Evolutionary conservation across 2,888 invertebrate species (phyloP), one percentile per base, ranked within the genome.

Genomic region (Ctenicera cuprea): DNA sequence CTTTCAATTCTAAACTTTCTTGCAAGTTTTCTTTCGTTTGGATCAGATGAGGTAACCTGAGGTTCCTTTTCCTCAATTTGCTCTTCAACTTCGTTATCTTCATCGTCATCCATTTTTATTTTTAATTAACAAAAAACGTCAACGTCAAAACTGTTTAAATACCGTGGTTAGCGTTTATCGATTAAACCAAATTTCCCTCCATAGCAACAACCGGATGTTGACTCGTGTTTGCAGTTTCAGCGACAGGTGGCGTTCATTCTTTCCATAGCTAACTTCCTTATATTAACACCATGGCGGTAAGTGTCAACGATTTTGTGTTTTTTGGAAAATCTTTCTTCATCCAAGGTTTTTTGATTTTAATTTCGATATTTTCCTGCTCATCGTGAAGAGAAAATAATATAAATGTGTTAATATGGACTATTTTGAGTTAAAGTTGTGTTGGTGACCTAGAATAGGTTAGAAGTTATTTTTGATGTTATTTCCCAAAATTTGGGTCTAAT

Each of bases 21-120:
- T 0, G 92, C 94, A 48, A 92, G 88, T 86, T 94, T 94, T 79
- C 95, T 87, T 85, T 94, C 94, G 59, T 90, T 89, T 8, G 92
- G 90, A 84, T 94, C 91, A 3, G 84, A 82, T 0, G 94, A 93
- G 0, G 89, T 89, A 37, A 92, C 87, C 78, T 91, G 90, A 0
- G 91, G 91, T 79, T 91, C 91, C 71, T 88, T 88, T 0, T 88
- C 87, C 7, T 87, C 88, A 78, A 88, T 80, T 2, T 88, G 86
- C 12, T 75, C 87, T 9, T 89, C 88, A n/a, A 9, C 16, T 14
- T 16, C 43, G 8, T 63, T 54, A 4, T 20, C 37, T 26, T 76
- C 74, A 14, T 69, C 68, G 0, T 57, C 73, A 22, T 66, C 67
- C 75, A 75, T 73, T 57, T 59, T 65, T 30, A 33, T 26, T 37